These are phyloP conservation scores for Microchirus variegatus DNA, from an alignment of 2,797 vertebrate species.

Conservation along the genomic window DNA sequence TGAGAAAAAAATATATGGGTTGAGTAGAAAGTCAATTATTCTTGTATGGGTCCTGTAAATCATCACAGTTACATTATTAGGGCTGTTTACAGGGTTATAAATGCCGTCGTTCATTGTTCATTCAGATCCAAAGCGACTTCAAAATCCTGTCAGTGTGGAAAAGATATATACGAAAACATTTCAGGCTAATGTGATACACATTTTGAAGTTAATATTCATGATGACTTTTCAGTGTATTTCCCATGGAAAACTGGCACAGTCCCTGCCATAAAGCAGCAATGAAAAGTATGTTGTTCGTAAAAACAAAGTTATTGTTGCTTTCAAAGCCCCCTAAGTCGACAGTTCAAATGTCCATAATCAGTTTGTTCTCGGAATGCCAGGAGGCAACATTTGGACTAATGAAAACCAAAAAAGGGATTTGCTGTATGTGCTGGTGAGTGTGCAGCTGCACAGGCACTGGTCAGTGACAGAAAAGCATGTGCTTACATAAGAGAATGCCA, in stretches of 20 bases:
- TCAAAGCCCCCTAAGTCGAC: constrained; percentile 60
- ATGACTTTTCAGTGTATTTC: constrained; percentile 66
- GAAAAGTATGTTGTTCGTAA: constrained; percentile 73
- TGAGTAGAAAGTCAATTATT: constrained; percentile 41
- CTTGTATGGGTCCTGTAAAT: constrained; percentile 23
- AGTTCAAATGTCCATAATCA: constrained; percentile 71
- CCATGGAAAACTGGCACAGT: constrained; percentile 77
- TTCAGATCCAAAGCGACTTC: constrained; percentile 15
- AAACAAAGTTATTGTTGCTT: constrained; percentile 77
- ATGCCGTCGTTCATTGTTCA: constrained; percentile 15
- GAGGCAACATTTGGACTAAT: constrained; percentile 58
- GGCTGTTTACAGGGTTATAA: constrained; percentile 32
- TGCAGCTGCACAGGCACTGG: constrained; percentile 46
- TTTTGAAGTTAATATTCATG: constrained; percentile 68
- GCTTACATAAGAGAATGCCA: constrained; percentile 49
- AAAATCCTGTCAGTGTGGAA: constrained; percentile 5
- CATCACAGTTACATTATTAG: constrained; percentile 15
- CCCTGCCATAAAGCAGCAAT: constrained; percentile 51
- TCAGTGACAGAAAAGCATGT: constrained; percentile 41
- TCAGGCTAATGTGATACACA: constrained; percentile 46
- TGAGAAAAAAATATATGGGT: constrained; percentile 28
- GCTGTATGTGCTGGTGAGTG: constrained; percentile 42
- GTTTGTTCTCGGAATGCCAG: constrained; percentile 71
- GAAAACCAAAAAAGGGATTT: constrained; percentile 57
- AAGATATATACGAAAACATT: constrained; percentile 28